Evolutionary conservation across 2,797 vertebrate species (phyloP), one percentile per base, ranked within the genome.

Genomic region (Rhabdomys pumilio): DNA sequence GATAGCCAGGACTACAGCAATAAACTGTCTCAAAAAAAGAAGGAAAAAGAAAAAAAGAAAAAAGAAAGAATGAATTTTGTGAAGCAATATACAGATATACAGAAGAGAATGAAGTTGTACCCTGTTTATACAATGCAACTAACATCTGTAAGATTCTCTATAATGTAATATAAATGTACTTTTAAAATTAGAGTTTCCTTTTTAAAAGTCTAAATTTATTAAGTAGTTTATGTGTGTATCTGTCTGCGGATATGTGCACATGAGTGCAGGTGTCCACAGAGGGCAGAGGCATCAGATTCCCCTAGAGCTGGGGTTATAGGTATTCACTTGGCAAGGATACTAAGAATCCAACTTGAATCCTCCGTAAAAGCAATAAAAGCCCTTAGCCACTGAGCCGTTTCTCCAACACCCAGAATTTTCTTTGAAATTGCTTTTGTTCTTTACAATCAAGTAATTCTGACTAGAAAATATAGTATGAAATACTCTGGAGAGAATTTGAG

Each of bases 391-490:
- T 15, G n/a, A 26, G n/a, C 80, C 22, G 3, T 61, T 12, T 82
- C 59, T 83, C 81, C 38, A 44, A 38, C 4, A 38, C 13, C 81
- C 44, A 63, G 57, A 83, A 31, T 44, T 83, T 83, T 83, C 38
- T 61, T 90, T 75, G 89, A 94, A 93, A 96, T 41, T 57, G 69
- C 75, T 63, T 95, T 77, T 94, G 80, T 91, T 88, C 81, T 94
- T 87, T 65, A 47, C 12, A 93, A 93, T 22, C 91, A 94, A 86
- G 61, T 81, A 75, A 95, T 96, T 91, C n/a, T 93, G 65, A 83
- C 84, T 81, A 92, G 81, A 93, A 97, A 93, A 94, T 44, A n/a
- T 20, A 96, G 86, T 59, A 83, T 59, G 29, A 89, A 94, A 95
- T 65, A 82, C 50, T 93, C n/a, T 83, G 63, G 61, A 89, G 41